Base-by-base conservation (phyloP, 2,113 vertebrate genomes). In the Proterorhinus semilunaris region DNA sequence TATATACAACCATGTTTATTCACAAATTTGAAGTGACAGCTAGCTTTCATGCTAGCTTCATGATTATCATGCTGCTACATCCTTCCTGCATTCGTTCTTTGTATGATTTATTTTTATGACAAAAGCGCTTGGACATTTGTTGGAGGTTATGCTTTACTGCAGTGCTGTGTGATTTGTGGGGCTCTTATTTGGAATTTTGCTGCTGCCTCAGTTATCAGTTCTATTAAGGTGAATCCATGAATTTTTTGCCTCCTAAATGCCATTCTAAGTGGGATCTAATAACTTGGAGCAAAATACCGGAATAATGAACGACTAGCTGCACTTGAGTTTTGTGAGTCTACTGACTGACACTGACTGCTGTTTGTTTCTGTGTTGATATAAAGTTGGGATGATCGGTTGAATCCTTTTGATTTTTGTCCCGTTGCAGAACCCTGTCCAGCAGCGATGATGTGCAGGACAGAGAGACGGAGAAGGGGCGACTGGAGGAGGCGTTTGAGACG, bases 401-500 rank as follows among this genome's bases (percentile, higher is more conserved):
- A 36, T 36, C 2, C 27, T 27, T 27, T 10, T 21, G 10, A 5
- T 61, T 44, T n/a, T 16, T 61, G 58, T 9, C 16, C 15, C 52
- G 0, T 49, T 65, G 12, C 63, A 97, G 96, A 89, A 99, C 96
- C 55, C 82, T 99, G 51, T 99, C 98, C 61, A 95, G 78, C 77
- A 99, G 97, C 0, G 96, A 98, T 72, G 95, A 98, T 61, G 95
- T 98, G 27, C 91, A 99, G 80, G 98, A 99, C 84, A 74, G 97
- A 65, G 98, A 99, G 91, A 96, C 94, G 0, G 98, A 99, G 88
- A 99, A 99, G 78, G 92, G 95, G 0, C 95, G 98, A 0, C 91
- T 99, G 77, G 97, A 98, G 78, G 96, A 98, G 67, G 97, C 98
- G 3, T 99, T 98, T 2, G 98, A 99, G 83, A 97, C 94, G 0